Percentiles rank a stretch among this genome's conserved stretches.
phyloP scores from a whole-genome alignment of 2,113 vertebrate genomes.

The Clarias batrachus region DNA sequence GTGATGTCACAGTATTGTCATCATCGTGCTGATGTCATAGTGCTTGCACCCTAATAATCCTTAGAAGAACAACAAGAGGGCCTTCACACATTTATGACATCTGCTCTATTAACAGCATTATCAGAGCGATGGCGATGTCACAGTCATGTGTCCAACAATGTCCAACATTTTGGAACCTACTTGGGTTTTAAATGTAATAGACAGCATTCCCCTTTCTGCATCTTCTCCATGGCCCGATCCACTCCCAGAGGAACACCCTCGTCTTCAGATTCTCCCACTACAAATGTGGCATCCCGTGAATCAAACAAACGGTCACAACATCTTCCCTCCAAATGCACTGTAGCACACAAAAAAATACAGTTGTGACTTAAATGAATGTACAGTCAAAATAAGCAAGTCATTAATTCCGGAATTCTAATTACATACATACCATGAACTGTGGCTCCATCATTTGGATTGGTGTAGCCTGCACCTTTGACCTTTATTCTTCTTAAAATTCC shows the following conservation, averaged over 20 bases:
- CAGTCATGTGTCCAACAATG: too few relatives aligned
- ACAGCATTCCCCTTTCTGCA: constrained; percentile 92
- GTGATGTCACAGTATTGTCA: too few relatives aligned
- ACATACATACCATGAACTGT: constrained; percentile 81
- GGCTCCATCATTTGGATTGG: constrained; percentile 89
- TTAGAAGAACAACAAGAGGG: too few relatives aligned
- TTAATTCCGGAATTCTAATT: neutral
- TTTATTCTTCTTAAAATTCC: constrained; percentile 91
- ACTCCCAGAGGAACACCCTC: constrained; percentile 88
- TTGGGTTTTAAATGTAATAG: constrained; percentile 83
- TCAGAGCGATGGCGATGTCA: too few relatives aligned
- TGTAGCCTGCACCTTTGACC: constrained; percentile 88
- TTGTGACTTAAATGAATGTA: neutral
- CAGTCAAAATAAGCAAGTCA: neutral
- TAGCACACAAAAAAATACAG: neutral
- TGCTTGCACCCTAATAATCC: too few relatives aligned
- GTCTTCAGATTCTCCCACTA: constrained; percentile 88
- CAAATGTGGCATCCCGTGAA: constrained; percentile 82
- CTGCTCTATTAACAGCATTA: too few relatives aligned
- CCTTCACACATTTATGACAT: too few relatives aligned
- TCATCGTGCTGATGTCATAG: too few relatives aligned
- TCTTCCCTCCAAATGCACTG: constrained; percentile 88
- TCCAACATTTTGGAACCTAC: constrained; percentile 69
- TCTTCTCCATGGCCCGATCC: constrained; percentile 93
- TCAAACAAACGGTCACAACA: constrained; percentile 80